phyloP scores from a whole-genome alignment of 2,888 invertebrate genomes.

The Nomada hirtipes region DNA sequence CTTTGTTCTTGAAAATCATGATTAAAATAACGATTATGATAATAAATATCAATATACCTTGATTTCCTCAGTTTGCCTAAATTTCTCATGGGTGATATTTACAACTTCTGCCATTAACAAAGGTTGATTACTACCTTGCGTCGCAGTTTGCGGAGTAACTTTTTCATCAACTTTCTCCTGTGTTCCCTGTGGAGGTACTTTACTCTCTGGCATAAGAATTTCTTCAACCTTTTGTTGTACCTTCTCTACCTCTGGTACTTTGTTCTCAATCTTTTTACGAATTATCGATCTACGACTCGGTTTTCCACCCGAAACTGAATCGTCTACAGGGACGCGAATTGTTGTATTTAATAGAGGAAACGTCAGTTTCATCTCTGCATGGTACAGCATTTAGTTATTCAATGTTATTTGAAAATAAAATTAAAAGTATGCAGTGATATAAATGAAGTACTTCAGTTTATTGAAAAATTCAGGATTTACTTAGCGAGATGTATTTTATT shows the following conservation, averaged over 20 bases:
- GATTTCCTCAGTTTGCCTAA: conserved; percentile 96
- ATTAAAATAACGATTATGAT: neutral
- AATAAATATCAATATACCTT: conserved; percentile 86
- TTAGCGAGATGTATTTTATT: too few species aligned
- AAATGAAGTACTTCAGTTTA: neutral
- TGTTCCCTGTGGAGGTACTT: conserved; percentile 46
- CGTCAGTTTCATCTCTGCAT: conserved; percentile 90
- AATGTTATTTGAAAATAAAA: neutral
- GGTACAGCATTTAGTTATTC: conserved; percentile 45
- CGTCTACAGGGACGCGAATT: conserved; percentile 93
- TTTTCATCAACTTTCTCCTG: conserved; percentile 59
- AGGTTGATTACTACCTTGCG: conserved; percentile 81
- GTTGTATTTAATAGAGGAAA: conserved; percentile 93
- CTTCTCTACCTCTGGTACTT: conserved; percentile 59
- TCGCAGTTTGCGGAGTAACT: conserved; percentile 29
- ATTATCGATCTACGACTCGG: conserved; percentile 75
- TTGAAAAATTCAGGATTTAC: too few species aligned
- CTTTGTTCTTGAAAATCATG: neutral
- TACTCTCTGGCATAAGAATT: conserved; percentile 58
- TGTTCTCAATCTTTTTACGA: conserved; percentile 74
- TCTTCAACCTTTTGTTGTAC: conserved; percentile 68
- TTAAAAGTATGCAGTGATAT: neutral
- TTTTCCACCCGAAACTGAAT: conserved; percentile 86
- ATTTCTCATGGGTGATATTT: conserved; percentile 95
- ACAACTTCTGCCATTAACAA: conserved; percentile 97